Evolutionary conservation across 1,140 invertebrate genomes (phyloP).

Genomic region (Caligus rogercresseyi): DNA sequence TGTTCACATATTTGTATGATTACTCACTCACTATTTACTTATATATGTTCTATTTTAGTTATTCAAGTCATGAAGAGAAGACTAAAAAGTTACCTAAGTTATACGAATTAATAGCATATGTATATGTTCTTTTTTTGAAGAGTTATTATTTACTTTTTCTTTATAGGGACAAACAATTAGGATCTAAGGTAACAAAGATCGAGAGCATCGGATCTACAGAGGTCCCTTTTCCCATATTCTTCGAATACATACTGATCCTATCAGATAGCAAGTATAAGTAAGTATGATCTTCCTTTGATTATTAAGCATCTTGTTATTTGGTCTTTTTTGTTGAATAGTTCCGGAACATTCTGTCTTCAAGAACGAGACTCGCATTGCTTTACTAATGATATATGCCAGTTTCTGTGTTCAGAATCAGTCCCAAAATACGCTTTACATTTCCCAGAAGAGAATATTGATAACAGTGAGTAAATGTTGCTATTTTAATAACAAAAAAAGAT

Average conservation of each 20-base stretch:
- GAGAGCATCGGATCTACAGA: slow-evolving; percentile 6
- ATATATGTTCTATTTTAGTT: too few species aligned
- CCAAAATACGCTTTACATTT: background rate
- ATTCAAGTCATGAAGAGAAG: too few species aligned
- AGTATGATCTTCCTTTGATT: background rate
- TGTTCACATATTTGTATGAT: too few species aligned
- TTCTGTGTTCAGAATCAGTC: background rate
- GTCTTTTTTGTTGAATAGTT: background rate
- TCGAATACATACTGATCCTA: slow-evolving; percentile 4
- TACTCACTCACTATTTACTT: too few species aligned
- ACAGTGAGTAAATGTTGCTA: background rate
- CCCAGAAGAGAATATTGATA: background rate
- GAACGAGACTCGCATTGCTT: slow-evolving; percentile 1
- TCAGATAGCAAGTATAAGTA: background rate
- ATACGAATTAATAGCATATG: too few species aligned
- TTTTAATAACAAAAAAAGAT: background rate
- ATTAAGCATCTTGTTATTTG: background rate
- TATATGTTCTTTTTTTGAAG: too few species aligned
- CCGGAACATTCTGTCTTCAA: slow-evolving; percentile 3
- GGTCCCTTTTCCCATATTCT: slow-evolving; percentile 4
- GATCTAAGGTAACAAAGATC: background rate
- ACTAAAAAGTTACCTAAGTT: too few species aligned
- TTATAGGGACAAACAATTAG: slow-evolving; percentile 10
- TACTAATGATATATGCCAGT: slow-evolving; percentile 1
- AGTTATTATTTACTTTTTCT: background rate